These are phyloP conservation scores for Drosophila parabipectinata DNA, from an alignment of 1,140 invertebrate species.

Conservation along the genomic window DNA sequence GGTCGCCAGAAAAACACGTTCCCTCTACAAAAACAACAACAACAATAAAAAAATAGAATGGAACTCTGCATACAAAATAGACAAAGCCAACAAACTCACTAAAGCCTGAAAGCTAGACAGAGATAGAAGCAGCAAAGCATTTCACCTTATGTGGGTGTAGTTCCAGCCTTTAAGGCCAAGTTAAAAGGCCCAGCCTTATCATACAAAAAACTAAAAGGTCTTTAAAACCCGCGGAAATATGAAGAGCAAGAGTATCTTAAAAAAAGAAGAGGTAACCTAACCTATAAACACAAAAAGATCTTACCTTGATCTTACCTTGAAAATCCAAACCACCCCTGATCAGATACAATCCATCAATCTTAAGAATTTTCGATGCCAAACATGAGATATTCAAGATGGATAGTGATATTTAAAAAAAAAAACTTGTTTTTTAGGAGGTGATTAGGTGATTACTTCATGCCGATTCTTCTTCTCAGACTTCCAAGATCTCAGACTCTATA, in stretches of 20 bases:
- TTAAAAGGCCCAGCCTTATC: conserved; percentile 40
- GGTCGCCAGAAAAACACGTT: conserved; percentile 70
- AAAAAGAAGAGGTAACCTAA: too few relatives aligned
- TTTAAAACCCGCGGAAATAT: conserved; percentile 32
- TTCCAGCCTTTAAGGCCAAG: conserved; percentile 61
- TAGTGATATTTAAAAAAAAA: neutral
- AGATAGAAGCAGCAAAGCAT: conserved; percentile 1
- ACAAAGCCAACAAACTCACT: conserved; percentile 51
- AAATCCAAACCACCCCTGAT: neutral
- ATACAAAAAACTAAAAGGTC: conserved; percentile 41
- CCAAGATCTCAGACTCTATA: neutral
- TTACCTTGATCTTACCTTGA: neutral
- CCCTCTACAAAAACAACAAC: conserved; percentile 27
- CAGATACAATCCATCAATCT: conserved; percentile 1
- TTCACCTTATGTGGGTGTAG: conserved; percentile 25
- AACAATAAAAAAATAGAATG: neutral
- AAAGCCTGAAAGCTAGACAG: conserved; percentile 20
- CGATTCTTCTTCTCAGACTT: too few relatives aligned
- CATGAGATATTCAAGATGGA: too few relatives aligned
- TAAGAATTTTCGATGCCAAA: neutral
- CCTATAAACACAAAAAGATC: neutral
- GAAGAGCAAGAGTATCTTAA: neutral
- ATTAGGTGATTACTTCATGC: too few relatives aligned
- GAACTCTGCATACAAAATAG: conserved; percentile 20
- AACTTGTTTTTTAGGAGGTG: neutral